phyloP scores from a whole-genome alignment of 2,113 vertebrate genomes.

The Gorilla gorilla region DNA sequence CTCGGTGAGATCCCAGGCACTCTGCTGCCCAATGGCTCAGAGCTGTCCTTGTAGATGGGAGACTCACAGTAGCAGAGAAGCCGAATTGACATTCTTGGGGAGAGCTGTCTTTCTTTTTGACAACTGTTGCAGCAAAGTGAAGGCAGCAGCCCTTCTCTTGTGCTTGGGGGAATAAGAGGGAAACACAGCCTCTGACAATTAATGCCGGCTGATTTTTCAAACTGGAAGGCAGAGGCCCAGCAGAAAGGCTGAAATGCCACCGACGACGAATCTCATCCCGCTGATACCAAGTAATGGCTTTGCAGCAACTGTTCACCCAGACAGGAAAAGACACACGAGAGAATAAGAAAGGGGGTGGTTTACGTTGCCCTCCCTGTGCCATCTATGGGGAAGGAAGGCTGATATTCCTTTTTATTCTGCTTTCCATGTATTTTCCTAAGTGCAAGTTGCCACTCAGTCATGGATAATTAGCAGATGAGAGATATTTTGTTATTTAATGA shows the following conservation, averaged over 20 bases:
- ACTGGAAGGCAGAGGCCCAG: background rate
- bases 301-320: accelerated
- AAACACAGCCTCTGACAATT: background rate
- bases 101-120: slow-evolving; percentile 27
- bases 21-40: background rate
- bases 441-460: accelerated
- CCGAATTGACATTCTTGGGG: accelerated
- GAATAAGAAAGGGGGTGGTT: accelerated
- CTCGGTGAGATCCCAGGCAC: background rate
- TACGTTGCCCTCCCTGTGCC: background rate
- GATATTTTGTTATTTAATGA: background rate
- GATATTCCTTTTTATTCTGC: accelerated
- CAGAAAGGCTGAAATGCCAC: background rate
- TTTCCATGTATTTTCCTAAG: background rate
- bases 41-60: background rate
- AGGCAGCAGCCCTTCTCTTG: background rate
- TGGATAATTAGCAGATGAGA: background rate
- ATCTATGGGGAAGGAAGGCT: accelerated
- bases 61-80: background rate
- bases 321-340: accelerated
- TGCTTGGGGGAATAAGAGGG: accelerated
- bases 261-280: accelerated
- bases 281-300: accelerated
- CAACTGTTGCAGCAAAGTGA: background rate
- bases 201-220: background rate